A percentile compares a stretch with the other conserved stretches of the same genome.
phyloP scores from a whole-genome alignment of 1,140 invertebrate genomes.

The Riptortus pedestris region DNA sequence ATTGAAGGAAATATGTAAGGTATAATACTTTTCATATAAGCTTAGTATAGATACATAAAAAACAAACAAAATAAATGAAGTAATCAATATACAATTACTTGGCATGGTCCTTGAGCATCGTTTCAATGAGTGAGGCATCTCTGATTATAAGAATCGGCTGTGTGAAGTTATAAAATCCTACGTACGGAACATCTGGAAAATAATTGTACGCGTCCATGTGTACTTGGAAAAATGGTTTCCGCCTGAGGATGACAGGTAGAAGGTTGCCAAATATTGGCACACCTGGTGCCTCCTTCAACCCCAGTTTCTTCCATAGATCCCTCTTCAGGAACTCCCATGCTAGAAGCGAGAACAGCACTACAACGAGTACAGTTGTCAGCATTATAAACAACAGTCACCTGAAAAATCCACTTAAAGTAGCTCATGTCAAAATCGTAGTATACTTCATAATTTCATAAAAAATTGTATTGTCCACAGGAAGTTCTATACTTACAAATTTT shows the following conservation, averaged over 20 bases:
- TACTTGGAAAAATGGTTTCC: not conserved
- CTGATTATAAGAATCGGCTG: not conserved
- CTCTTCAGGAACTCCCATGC: not conserved
- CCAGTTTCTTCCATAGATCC: not conserved
- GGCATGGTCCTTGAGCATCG: not conserved
- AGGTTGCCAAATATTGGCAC: slow-evolving; percentile 3
- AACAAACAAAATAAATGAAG: no score
- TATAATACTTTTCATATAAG: no score
- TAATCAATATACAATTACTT: no score
- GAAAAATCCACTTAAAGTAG: no score
- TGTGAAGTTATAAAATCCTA: not conserved
- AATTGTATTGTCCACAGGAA: no score
- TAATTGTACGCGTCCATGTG: not conserved
- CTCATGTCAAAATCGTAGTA: no score
- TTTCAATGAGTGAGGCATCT: not conserved
- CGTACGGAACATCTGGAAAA: not conserved
- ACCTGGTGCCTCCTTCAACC: not conserved
- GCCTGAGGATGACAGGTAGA: not conserved
- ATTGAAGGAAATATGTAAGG: no score
- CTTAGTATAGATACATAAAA: no score
- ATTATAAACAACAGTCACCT: no score
- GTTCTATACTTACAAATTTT: no score
- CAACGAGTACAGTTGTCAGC: not conserved
- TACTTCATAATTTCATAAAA: no score
- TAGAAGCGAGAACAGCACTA: not conserved